Evolutionary conservation across 2,113 vertebrate genomes (phyloP), one percentile per base, ranked within the genome.

Genomic region (Andinoacara biseriatus): DNA sequence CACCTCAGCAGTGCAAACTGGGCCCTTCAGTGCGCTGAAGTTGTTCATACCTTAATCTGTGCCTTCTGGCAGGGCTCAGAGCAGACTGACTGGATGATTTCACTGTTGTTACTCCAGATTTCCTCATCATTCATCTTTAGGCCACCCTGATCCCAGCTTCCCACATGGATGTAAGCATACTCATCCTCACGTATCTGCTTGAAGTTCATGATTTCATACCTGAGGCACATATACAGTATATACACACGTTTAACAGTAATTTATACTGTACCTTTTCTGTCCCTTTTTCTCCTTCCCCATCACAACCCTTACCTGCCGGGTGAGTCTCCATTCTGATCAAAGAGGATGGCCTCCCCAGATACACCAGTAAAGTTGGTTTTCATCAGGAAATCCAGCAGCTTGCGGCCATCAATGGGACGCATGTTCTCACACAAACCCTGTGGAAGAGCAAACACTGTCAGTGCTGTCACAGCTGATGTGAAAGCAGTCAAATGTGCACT

Each of bases 161-260:
- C 98, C 92, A 99, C 97, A 11, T 98, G 98, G 91, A 98, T 97
- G 79, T 99, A 99, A 90, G 98, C 96, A 65, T 97, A 99, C 86
- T 97, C 96, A 56, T 98, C 97, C 83, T 97, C 96, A 10, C 96
- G 96, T 92, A 96, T 96, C 91, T 96, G 96, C 93, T 99, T 99
- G 94, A 99, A 99, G 94, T 99, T 99, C 98, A 99, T 99, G 76
- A 99, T 99, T 95, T 99, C 98, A 84, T 99, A 99, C 94, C 98
- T 99, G 94, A 87, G 56, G 46, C n/a, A 80, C 33, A 83, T 4
- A 52, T 17, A 58, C 17, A 63, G n/a, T 20, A 38, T 10, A 46
- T 58, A 29, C 18, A 77, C 7, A 49, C 3, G 15, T 60, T 60
- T 29, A 81, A 52, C 5, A 3, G 18, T 33, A 13, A 18, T 33